phyloP scores from a whole-genome alignment of 1,140 invertebrate genomes.

The Aphidius ervi region DNA sequence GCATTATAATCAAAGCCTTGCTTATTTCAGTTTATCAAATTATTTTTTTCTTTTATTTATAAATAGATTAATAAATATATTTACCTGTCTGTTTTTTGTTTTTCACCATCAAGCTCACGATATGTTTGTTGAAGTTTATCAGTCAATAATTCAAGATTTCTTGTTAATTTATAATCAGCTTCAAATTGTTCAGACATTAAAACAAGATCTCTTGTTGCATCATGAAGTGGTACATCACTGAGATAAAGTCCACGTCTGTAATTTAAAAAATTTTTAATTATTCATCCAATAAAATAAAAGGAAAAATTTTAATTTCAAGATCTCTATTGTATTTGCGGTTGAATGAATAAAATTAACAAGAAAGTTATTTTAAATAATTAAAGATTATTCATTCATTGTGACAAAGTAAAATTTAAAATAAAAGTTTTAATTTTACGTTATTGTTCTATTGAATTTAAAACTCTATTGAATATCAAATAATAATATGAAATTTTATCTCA shows the following conservation, averaged over 20 bases:
- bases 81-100: slow-evolving; percentile 94
- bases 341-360: slow-evolving; percentile 5
- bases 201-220: slow-evolving; percentile 93
- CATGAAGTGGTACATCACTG: slow-evolving; percentile 93
- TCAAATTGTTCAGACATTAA: slow-evolving; percentile 97
- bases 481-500: too few species aligned
- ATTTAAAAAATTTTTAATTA: slow-evolving; percentile 27
- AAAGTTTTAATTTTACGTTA: too few species aligned
- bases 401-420: too few species aligned
- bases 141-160: slow-evolving; percentile 92
- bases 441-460: too few species aligned
- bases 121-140: slow-evolving; percentile 96
- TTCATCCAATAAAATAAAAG: neutral
- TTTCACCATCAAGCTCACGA: slow-evolving; percentile 89
- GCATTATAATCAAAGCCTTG: too few species aligned
- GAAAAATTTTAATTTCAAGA: too few species aligned
- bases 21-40: too few species aligned
- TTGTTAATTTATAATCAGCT: slow-evolving; percentile 94
- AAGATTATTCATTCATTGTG: too few species aligned
- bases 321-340: too few species aligned
- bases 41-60: too few species aligned
- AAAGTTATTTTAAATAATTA: neutral
- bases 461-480: too few species aligned
- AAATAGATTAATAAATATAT: slow-evolving; percentile 7
- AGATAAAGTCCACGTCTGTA: slow-evolving; percentile 82